Evolutionary conservation across 2,797 vertebrate genomes (phyloP).

Genomic region (Melanogrammus aeglefinus): DNA sequence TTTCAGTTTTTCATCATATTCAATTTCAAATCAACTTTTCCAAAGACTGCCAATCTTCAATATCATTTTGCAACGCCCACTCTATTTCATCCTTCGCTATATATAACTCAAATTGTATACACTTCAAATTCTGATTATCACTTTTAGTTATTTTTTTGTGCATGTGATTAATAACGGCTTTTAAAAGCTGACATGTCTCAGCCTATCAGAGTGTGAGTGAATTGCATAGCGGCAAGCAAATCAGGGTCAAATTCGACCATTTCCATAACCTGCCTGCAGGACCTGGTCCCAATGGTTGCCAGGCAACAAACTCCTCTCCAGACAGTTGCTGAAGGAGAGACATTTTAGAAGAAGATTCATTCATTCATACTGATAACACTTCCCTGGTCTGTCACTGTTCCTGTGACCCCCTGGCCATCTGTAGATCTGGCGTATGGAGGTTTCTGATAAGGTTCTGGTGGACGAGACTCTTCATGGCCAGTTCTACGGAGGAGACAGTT

Average conservation of each 20-base stretch:
- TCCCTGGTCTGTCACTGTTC: neutral
- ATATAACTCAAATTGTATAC: neutral
- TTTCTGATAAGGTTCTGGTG: slow-evolving; percentile 81
- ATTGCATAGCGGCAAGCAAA: neutral
- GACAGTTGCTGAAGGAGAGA: neutral
- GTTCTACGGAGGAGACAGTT: slow-evolving; percentile 98
- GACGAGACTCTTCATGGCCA: slow-evolving; percentile 81
- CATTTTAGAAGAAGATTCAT: neutral
- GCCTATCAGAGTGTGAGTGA: neutral
- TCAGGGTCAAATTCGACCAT: neutral
- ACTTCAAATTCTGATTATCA: neutral
- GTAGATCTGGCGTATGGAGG: slow-evolving; percentile 96
- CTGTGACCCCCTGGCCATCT: neutral
- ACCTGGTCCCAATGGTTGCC: neutral
- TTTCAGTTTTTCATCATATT: too few species aligned
- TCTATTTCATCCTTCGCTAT: neutral
- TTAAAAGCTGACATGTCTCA: neutral
- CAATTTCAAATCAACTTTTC: too few species aligned
- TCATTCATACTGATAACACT: neutral
- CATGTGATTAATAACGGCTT: neutral
- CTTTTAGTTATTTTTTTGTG: neutral
- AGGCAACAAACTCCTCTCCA: neutral
- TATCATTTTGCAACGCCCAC: neutral
- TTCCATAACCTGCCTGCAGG: neutral
- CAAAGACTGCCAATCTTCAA: too few species aligned